These are phyloP conservation scores for Remorina albescens DNA, from an alignment of 2,797 vertebrate species.

Conservation along the genomic window DNA sequence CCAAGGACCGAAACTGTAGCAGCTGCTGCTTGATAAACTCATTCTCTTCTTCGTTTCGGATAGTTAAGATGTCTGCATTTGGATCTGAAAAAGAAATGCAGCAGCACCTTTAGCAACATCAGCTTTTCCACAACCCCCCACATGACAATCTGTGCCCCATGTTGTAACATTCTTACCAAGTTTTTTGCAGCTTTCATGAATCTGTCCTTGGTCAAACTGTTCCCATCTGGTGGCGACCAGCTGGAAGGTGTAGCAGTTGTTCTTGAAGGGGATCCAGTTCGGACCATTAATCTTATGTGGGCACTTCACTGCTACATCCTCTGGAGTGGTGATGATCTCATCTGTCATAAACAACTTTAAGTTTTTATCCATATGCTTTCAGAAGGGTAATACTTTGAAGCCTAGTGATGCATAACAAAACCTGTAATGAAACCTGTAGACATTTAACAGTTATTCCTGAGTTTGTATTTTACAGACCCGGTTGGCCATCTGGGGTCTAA, in stretches of 20 bases:
- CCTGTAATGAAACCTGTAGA: too few species aligned
- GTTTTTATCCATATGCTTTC: background rate
- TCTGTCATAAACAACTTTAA: slow-evolving; percentile 74
- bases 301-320: slow-evolving; percentile 82
- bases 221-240: slow-evolving; percentile 85
- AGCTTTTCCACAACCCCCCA: background rate
- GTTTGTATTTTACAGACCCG: background rate
- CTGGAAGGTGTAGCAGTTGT: slow-evolving; percentile 93
- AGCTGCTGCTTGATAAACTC: slow-evolving; percentile 89
- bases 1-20: slow-evolving; percentile 85
- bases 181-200: slow-evolving; percentile 85
- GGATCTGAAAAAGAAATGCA: slow-evolving; percentile 79
- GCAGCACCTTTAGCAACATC: background rate
- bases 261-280: slow-evolving; percentile 94
- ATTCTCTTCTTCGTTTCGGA: slow-evolving; percentile 91
- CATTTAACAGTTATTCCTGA: background rate
- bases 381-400: background rate
- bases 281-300: slow-evolving; percentile 91
- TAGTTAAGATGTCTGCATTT: slow-evolving; percentile 87
- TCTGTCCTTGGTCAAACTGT: slow-evolving; percentile 63
- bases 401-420: too few species aligned
- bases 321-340: slow-evolving; percentile 76
- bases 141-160: background rate
- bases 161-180: slow-evolving; percentile 82
- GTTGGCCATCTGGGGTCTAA: too few species aligned